Evolutionary conservation across 2,888 invertebrate genomes (phyloP).

Genomic region (Gerris lacustris): DNA sequence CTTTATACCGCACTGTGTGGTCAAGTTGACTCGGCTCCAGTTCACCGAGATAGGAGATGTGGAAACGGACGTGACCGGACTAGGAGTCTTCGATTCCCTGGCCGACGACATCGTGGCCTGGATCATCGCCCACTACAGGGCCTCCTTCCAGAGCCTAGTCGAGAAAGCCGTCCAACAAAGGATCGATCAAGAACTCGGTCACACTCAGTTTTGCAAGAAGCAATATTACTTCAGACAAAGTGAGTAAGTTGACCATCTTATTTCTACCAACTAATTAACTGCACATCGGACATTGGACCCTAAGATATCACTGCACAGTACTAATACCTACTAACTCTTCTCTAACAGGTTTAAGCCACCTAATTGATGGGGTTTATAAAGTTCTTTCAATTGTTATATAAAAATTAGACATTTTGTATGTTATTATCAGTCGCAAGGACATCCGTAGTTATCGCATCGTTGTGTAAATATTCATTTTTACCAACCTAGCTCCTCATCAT

Average conservation of each 20-base stretch:
- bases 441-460: no score
- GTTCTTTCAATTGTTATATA: no score
- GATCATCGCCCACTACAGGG: conserved; percentile 20
- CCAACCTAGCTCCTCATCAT: no score
- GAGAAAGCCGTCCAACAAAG: conserved; percentile 18
- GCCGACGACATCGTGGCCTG: conserved; percentile 18
- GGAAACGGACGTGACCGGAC: conserved; percentile 18
- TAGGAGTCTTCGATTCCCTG: conserved; percentile 19
- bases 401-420: no score
- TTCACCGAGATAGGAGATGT: conserved; percentile 6
- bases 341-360: no score
- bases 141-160: conserved; percentile 18
- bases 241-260: neutral
- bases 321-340: no score
- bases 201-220: neutral
- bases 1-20: neutral
- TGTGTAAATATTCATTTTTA: no score
- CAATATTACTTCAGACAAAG: conserved; percentile 7
- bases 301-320: no score
- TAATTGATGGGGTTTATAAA: no score
- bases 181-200: conserved; percentile 17
- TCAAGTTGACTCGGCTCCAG: conserved; percentile 3
- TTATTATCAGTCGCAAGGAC: no score
- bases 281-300: no score
- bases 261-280: neutral